Base-by-base conservation (phyloP, 2,113 vertebrate species). In the Pedetes capensis region DNA sequence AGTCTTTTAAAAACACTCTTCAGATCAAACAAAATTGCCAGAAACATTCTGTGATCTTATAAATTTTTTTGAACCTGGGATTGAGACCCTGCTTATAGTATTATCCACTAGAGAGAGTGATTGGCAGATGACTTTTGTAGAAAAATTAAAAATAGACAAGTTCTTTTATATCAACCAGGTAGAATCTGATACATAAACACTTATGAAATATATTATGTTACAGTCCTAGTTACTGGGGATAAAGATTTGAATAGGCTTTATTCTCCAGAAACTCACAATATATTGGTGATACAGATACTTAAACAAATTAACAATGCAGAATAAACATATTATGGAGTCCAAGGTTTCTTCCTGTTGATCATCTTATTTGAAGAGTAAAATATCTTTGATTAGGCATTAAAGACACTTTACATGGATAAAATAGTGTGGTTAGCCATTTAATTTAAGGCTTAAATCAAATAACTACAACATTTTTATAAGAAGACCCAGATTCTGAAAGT, bases 381-480 rank as follows among this genome's bases (percentile, higher is more conserved):
- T 23, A 72, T 39, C 78, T 82, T 89, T 4, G 37, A 32, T 83
- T 81, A n/a, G 25, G 8, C 25, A 66, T 23, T 82, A 78, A 82
- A 85, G 8, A 80, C 78, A 81, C 29, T 79, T 68, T 86, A 68
- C 11, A 47, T 23, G n/a, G 12, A 47, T 78, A 78, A 91, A 89
- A 59, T 82, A 13, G 44, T 32, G 34, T n/a, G 32, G 37, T 37
- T 49, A 63, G 16, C 39, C n/a, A 86, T 66, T 4, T 71, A 14
- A 84, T 20, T 80, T 92, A 87, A 92, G 8, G 4, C 16, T 93
- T 80, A 75, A 66, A 94, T 71, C 22, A 84, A 76, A 69, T 61
- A 18, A 9, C 3, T 91, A n/a, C 2, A 39, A 57, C 18, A 13
- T 74, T 74, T 83, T n/a, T 85, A 16, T n/a, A 44, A 6, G 9